phyloP scores from a whole-genome alignment of 2,113 vertebrate genomes.

The Abramis brama region DNA sequence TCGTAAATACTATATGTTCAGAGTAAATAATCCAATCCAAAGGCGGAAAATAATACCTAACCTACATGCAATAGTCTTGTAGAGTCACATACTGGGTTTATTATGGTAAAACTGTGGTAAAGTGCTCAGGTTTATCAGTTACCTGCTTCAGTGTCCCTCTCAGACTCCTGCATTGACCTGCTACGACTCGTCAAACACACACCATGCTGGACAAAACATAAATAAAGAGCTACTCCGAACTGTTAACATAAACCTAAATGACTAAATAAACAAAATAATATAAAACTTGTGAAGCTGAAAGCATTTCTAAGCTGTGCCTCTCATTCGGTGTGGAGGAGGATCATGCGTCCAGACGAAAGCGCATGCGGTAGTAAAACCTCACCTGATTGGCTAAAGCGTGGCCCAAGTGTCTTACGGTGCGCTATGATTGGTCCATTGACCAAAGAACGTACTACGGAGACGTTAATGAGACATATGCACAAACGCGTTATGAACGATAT shows the following conservation, averaged over 20 bases:
- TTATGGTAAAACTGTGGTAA: background rate
- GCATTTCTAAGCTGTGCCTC: background rate
- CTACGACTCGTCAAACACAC: background rate
- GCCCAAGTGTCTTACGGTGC: too few relatives aligned
- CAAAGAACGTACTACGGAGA: conserved; percentile 11
- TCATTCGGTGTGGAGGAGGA: background rate
- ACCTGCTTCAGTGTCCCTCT: conserved; percentile 17
- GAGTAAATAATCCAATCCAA: background rate
- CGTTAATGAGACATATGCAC: background rate
- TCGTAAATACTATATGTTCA: background rate
- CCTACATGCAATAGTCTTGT: background rate
- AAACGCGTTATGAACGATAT: background rate
- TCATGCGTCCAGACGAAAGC: background rate
- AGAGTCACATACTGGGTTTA: background rate
- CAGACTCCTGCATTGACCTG: background rate
- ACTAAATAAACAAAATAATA: background rate
- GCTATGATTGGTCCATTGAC: conserved; percentile 21
- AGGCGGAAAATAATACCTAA: background rate
- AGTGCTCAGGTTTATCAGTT: background rate
- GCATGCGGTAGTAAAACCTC: background rate
- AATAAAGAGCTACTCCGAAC: background rate
- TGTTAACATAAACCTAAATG: background rate
- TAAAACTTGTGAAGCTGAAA: too few relatives aligned
- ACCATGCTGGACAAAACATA: background rate
- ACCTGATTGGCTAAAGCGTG: conserved; percentile 16